Conservation (phyloP, 2,113 vertebrate genomes). For the Eolophus roseicapilla region DNA sequence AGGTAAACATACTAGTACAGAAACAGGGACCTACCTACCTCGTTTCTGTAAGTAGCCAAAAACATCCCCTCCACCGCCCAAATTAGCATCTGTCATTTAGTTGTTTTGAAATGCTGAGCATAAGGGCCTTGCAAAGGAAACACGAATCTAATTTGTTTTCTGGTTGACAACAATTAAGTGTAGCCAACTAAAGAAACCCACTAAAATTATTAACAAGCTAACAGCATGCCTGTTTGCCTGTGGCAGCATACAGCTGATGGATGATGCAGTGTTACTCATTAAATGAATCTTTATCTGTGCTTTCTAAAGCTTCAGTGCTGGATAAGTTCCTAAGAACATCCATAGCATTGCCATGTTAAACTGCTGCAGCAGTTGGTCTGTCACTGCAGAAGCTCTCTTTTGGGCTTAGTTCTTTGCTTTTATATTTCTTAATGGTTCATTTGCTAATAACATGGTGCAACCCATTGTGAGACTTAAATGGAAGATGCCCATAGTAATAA, state of each 20-base stretch:
- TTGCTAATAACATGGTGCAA: not conserved
- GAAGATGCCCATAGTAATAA: not conserved
- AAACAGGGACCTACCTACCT: not conserved
- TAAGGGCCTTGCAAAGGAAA: not conserved
- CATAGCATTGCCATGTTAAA: not conserved
- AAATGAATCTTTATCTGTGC: not conserved
- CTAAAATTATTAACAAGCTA: not conserved
- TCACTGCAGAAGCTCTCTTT: not conserved
- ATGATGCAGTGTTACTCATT: not conserved
- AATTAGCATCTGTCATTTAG: not conserved
- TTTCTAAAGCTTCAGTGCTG: not conserved
- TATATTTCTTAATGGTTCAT: not conserved
- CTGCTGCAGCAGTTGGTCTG: not conserved
- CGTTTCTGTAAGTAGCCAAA: not conserved
- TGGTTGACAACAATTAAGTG: not conserved
- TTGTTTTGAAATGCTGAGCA: not conserved
- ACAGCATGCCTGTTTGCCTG: not conserved
- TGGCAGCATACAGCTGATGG: not conserved
- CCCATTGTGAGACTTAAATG: not conserved
- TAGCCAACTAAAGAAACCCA: not conserved
- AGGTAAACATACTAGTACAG: conserved; percentile 9
- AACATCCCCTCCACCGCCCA: not conserved
- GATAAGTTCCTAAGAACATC: not conserved
- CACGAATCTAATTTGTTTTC: not conserved
- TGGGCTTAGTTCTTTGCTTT: not conserved